Conservation (phyloP, 2,797 vertebrate species). For the Chanos chanos region DNA sequence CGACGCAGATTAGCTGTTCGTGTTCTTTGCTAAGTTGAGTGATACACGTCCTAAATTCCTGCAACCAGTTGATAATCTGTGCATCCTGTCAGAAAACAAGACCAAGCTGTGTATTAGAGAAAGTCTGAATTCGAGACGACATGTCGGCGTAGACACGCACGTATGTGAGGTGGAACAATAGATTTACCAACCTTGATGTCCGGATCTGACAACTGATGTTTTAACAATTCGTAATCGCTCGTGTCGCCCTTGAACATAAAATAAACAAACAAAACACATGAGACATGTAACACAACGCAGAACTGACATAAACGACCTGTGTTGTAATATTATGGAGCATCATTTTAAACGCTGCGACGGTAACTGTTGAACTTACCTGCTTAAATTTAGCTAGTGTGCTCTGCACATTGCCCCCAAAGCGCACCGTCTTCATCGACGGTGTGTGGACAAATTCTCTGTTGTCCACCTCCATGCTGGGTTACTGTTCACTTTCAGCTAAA, state of each 20-base stretch:
- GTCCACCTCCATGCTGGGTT: slow-evolving; percentile 64
- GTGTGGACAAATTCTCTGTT: slow-evolving; percentile 76
- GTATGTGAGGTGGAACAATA: no score
- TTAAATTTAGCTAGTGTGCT: slow-evolving; percentile 80
- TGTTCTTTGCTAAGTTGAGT: slow-evolving; percentile 85
- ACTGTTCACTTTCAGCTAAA: not conserved
- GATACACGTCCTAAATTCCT: slow-evolving; percentile 83
- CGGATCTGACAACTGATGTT: slow-evolving; percentile 86
- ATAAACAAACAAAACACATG: not conserved
- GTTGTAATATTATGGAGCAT: not conserved
- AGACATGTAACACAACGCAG: not conserved
- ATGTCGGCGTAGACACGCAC: no score
- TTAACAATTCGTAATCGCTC: slow-evolving; percentile 84
- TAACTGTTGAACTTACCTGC: slow-evolving; percentile 62
- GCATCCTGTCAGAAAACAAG: slow-evolving; percentile 73
- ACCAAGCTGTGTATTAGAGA: not conserved
- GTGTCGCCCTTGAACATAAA: slow-evolving; percentile 76
- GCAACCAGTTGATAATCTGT: slow-evolving; percentile 92
- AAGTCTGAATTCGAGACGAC: no score
- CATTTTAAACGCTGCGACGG: not conserved
- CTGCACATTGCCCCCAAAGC: slow-evolving; percentile 83
- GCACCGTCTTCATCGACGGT: slow-evolving; percentile 84
- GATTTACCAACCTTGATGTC: slow-evolving; percentile 84
- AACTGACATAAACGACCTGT: not conserved
- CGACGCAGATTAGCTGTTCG: slow-evolving; percentile 81